phyloP scores from a whole-genome alignment of 1,140 invertebrate species.

The Panagrolaimus sp. region DNA sequence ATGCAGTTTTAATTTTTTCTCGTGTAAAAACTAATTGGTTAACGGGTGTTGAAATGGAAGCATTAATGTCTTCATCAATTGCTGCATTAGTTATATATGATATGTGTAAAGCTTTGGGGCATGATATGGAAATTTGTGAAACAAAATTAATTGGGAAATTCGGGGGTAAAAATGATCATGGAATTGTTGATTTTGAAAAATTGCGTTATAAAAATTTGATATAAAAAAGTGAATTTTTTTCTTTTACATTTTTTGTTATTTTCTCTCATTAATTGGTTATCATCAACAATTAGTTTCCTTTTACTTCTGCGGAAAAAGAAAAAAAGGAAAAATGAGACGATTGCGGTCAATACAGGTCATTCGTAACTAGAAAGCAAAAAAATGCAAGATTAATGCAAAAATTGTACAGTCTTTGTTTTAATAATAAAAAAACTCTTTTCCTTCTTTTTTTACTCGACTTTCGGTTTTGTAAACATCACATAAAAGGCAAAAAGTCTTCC shows the following conservation, averaged over 20 bases:
- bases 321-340: too few species aligned
- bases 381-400: too few species aligned
- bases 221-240: slow-evolving; percentile 3
- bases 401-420: too few species aligned
- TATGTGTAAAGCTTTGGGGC: slow-evolving; percentile 86
- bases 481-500: too few species aligned
- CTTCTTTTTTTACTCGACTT: too few species aligned
- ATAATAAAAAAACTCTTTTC: too few species aligned
- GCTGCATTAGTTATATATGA: slow-evolving; percentile 90
- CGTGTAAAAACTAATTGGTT: slow-evolving; percentile 34
- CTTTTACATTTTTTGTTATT: not conserved
- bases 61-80: slow-evolving; percentile 76
- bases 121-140: slow-evolving; percentile 41
- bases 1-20: slow-evolving; percentile 24
- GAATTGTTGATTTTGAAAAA: slow-evolving; percentile 9
- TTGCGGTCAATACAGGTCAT: too few species aligned
- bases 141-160: slow-evolving; percentile 46
- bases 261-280: slow-evolving; percentile 4
- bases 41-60: slow-evolving; percentile 96
- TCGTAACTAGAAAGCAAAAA: too few species aligned
- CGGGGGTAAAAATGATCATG: slow-evolving; percentile 46
- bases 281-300: too few species aligned
- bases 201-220: not conserved
- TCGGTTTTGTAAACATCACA: too few species aligned
- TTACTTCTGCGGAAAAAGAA: too few species aligned